phyloP scores from a whole-genome alignment of 2,888 invertebrate species.

The Conomelus anceps region DNA sequence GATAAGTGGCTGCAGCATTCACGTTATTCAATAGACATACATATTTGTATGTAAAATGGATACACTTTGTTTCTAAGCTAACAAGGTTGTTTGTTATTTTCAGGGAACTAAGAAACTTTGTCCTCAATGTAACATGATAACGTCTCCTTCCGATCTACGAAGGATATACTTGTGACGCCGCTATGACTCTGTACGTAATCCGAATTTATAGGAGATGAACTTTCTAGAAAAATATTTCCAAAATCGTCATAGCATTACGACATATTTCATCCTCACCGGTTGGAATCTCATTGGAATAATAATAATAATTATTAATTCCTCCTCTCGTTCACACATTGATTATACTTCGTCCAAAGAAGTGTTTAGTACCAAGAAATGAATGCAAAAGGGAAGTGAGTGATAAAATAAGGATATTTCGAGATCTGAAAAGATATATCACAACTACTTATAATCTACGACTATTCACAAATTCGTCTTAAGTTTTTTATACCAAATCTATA shows the following conservation, averaged over 20 bases:
- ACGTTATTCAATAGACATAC: too few species aligned
- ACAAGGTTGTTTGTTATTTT: slow-evolving; percentile 35
- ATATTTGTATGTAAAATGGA: slow-evolving; percentile 6
- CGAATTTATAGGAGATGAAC: neutral
- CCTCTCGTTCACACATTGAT: too few species aligned
- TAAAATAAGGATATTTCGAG: neutral
- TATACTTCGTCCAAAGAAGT: neutral
- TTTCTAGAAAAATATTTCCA: neutral
- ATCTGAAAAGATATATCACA: neutral
- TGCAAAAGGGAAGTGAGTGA: neutral
- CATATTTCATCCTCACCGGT: neutral
- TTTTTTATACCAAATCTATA: neutral
- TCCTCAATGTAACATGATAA: slow-evolving; percentile 91
- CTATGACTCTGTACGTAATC: neutral
- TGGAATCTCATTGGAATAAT: neutral
- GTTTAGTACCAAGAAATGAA: neutral
- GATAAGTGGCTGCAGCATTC: too few species aligned
- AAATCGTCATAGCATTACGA: neutral
- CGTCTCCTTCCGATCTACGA: slow-evolving; percentile 76
- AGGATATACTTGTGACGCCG: slow-evolving; percentile 74
- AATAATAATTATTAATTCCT: too few species aligned
- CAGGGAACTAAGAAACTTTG: slow-evolving; percentile 86
- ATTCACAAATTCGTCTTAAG: neutral
- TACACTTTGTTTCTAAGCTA: neutral
- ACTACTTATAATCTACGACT: neutral